Evolutionary conservation across 2,113 vertebrate species (phyloP).

Genomic region (Ageneiosus marmoratus): DNA sequence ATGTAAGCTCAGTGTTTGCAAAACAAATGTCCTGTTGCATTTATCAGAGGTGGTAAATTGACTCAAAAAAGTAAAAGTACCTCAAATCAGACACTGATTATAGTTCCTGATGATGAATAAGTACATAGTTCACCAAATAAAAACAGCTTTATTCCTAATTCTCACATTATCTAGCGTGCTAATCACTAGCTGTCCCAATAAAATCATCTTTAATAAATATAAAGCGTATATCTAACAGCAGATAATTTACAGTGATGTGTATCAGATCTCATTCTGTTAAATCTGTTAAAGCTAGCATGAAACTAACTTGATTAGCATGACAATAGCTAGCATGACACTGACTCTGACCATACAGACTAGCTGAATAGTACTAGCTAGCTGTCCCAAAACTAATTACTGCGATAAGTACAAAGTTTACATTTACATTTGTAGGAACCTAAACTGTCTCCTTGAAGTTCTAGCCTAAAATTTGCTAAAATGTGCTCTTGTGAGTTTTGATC

Average conservation of each 20-base stretch:
- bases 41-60: neutral
- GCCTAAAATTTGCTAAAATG: neutral
- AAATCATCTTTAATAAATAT: neutral
- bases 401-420: neutral
- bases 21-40: neutral
- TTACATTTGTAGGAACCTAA: neutral
- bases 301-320: neutral
- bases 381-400: neutral
- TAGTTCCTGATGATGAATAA: neutral
- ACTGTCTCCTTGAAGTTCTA: neutral
- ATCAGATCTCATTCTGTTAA: neutral
- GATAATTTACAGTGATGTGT: neutral
- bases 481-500: neutral
- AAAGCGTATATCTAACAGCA: neutral
- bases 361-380: neutral
- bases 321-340: neutral
- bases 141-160: neutral
- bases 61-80: neutral
- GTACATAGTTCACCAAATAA: neutral
- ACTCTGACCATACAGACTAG: neutral
- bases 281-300: neutral
- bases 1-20: neutral
- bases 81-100: neutral
- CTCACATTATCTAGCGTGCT: neutral
- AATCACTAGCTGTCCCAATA: neutral